A percentile compares a stretch with the other conserved stretches of the same genome.
These are phyloP conservation scores for Laothoe populi DNA, from an alignment of 2,888 invertebrate species.

Conservation along the genomic window DNA sequence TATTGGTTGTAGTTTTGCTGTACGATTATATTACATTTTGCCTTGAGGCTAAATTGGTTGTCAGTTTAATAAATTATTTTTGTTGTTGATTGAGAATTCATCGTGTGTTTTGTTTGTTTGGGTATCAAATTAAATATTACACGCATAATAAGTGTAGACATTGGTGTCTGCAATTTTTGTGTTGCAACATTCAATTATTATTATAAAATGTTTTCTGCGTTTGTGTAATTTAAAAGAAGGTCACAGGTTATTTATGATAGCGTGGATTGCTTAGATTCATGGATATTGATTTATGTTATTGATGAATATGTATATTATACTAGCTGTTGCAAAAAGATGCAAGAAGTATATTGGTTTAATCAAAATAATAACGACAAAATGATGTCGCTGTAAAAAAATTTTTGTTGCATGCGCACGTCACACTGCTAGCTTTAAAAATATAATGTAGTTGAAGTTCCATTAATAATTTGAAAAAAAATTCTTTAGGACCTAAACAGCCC, in stretches of 20 bases:
- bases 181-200: neutral
- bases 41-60: neutral
- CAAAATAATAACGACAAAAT: too few species aligned
- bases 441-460: too few species aligned
- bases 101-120: neutral
- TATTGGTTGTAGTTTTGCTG: neutral
- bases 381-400: too few species aligned
- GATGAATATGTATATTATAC: neutral
- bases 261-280: neutral
- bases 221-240: neutral
- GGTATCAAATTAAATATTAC: conserved; percentile 5
- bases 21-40: neutral
- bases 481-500: too few species aligned
- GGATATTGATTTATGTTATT: neutral
- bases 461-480: too few species aligned
- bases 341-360: too few species aligned
- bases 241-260: neutral
- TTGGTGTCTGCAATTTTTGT: neutral
- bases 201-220: neutral
- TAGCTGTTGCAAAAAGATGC: too few species aligned
- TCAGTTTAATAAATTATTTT: conserved; percentile 5
- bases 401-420: too few species aligned
- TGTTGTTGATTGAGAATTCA: conserved; percentile 5
- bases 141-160: neutral
- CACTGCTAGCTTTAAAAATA: too few species aligned